Percentiles rank a stretch among this genome's conserved stretches.
Conservation (phyloP, 2,888 invertebrate genomes). For the Synergus japonicus region DNA sequence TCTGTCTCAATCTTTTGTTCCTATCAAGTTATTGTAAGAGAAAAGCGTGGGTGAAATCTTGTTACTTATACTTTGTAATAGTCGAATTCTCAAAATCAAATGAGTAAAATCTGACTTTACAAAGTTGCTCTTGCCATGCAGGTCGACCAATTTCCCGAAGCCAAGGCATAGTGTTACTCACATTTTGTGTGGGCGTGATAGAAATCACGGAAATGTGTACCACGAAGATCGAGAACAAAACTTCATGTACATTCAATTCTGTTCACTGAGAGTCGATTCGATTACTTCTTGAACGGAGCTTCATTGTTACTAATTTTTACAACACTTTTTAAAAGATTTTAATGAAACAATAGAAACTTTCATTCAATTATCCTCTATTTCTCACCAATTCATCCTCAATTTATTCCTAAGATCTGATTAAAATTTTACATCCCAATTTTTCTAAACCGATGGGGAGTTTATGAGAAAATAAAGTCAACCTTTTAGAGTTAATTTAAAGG, state of each 20-base stretch:
- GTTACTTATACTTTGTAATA: conserved; percentile 33
- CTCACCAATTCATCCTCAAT: no score
- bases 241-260: conserved; percentile 13
- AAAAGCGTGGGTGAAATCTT: conserved; percentile 30
- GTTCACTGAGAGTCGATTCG: conserved; percentile 21
- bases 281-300: conserved; percentile 22
- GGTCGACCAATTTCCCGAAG: conserved; percentile 37
- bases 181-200: conserved; percentile 38
- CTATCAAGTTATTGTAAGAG: neutral
- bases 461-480: no score
- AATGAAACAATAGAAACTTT: neutral
- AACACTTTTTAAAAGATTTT: neutral
- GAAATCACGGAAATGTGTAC: conserved; percentile 39
- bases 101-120: conserved; percentile 32
- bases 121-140: conserved; percentile 6
- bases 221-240: conserved; percentile 30
- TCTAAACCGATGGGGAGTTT: no score
- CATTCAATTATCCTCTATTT: neutral
- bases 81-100: conserved; percentile 34
- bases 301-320: conserved; percentile 33
- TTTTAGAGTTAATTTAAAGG: no score
- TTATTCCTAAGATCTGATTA: no score
- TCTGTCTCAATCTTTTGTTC: neutral
- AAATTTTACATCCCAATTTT: no score
- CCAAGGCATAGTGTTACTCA: conserved; percentile 10